Percentiles rank a stretch among this genome's conserved stretches.
Conservation (phyloP, 2,797 vertebrate species). For the Schizopygopsis pylzovi region DNA sequence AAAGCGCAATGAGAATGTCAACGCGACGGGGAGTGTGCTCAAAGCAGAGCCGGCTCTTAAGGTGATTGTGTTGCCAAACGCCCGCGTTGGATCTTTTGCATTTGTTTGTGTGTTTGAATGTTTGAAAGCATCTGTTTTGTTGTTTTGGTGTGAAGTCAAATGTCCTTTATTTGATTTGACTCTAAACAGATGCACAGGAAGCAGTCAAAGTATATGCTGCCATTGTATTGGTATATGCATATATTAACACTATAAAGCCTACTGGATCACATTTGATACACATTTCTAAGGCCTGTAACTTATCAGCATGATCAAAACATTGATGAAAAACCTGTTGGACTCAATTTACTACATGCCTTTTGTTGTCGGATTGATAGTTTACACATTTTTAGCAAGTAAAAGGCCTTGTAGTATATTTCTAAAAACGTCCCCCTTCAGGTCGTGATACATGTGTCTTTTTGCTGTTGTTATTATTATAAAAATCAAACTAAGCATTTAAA, state of each 20-base stretch:
- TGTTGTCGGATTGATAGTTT: not conserved
- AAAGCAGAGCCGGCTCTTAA: constrained; percentile 75
- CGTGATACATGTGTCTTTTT: not conserved
- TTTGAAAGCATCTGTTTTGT: constrained; percentile 59
- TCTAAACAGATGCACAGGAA: constrained; percentile 31
- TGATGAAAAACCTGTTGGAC: not conserved
- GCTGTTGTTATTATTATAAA: not conserved
- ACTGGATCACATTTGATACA: constrained; percentile 3
- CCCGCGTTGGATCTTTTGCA: constrained; percentile 72
- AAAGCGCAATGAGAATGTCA: constrained; percentile 84
- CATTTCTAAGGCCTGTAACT: not conserved
- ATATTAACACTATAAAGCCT: not conserved
- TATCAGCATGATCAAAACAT: not conserved
- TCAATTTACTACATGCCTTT: not conserved
- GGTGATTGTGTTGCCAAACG: constrained; percentile 73
- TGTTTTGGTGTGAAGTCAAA: constrained; percentile 51
- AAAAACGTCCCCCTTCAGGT: not conserved
- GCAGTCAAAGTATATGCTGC: not conserved
- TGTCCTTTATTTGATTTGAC: constrained; percentile 60
- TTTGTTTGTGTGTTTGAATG: constrained; percentile 69
- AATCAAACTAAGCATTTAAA: not conserved
- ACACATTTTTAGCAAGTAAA: not conserved
- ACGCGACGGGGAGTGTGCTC: constrained; percentile 71
- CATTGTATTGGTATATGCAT: constrained; percentile 7
- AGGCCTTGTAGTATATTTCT: not conserved